A percentile compares a stretch with the other conserved stretches of the same genome.
These are phyloP conservation scores for Papilio aristodemus DNA, from an alignment of 1,140 invertebrate genomes.

Conservation along the genomic window DNA sequence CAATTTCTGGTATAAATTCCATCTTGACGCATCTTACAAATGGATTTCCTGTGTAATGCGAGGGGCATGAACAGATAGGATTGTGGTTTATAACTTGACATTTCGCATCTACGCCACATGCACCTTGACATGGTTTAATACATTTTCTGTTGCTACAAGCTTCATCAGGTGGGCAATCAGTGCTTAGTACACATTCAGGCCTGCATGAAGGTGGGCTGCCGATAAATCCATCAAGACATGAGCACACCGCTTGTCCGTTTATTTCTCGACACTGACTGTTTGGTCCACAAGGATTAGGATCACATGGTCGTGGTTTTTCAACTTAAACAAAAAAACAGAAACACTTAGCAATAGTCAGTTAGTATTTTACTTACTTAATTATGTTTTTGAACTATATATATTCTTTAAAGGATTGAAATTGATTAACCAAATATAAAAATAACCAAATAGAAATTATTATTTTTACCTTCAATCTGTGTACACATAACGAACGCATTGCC, in stretches of 20 bases:
- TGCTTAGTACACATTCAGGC: conserved; percentile 84
- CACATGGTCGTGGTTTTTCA: conserved; percentile 76
- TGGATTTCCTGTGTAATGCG: conserved; percentile 86
- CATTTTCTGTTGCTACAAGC: conserved; percentile 88
- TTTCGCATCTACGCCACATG: conserved; percentile 84
- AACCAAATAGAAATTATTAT: too few species aligned
- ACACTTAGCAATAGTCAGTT: conserved; percentile 15
- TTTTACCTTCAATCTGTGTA: conserved; percentile 79
- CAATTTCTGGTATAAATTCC: conserved; percentile 65
- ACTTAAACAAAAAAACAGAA: conserved; percentile 53
- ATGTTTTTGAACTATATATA: background rate
- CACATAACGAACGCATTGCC: conserved; percentile 89
- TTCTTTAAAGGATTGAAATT: too few species aligned
- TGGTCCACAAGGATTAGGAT: conserved; percentile 83
- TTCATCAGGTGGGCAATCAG: conserved; percentile 84
- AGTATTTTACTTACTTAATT: background rate
- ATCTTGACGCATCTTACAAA: conserved; percentile 83
- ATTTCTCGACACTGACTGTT: conserved; percentile 86
- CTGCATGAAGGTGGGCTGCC: conserved; percentile 89
- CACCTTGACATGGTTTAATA: conserved; percentile 86
- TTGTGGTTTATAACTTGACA: conserved; percentile 89
- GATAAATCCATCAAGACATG: conserved; percentile 86
- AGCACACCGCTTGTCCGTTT: conserved; percentile 85
- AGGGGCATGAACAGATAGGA: conserved; percentile 87
- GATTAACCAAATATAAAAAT: too few species aligned